Base-by-base conservation (phyloP, 1,140 invertebrate species). In the Diprion similis region DNA sequence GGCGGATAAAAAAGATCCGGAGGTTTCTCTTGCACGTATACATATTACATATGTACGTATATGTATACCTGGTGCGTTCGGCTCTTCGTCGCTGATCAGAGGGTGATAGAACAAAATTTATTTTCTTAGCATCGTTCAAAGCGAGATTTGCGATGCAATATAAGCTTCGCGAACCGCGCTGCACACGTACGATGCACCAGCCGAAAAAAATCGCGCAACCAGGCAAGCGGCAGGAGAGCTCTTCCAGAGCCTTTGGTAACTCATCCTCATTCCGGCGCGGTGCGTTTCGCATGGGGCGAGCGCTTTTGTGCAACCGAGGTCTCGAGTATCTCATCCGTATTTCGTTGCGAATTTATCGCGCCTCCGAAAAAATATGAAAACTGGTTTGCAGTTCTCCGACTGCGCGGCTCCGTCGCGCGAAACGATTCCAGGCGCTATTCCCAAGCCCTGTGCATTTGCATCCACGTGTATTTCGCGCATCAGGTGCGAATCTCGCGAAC, bases 341-440 rank as follows among this genome's bases (percentile, higher is more conserved):
- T 80, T 80, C 70, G 76, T 78, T 77, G 78, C 74, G 77, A 81
- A 79, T 82, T 77, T 78, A 80, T 80, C 77, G 77, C 76, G 65
- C 70, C 73, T 67, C 72, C 73, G 66, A 77, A 78, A 77, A 78
- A 78, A 79, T 79, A 79, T 81, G 79, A 82, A 83, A 80, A 80
- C 80, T 79, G 78, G 78, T 81, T 82, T 82, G 77, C 75, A 1
- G 2, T 37, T 6, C 24, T 37, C 24, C 24, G 24, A 37, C 73
- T 65, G 37, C 24, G 10, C 15, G 66, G 46, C 45, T 15, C 46
- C 10, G 24, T n/a, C n/a, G n/a, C n/a, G n/a, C n/a, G n/a, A n/a
- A n/a, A n/a, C n/a, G n/a, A n/a, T n/a, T n/a, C n/a, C n/a, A n/a
- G n/a, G n/a, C n/a, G n/a, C 45, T 18, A 37, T 47, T 64, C 24